A percentile compares a stretch with the other conserved stretches of the same genome.
Evolutionary conservation across 2,888 invertebrate species (phyloP).

Genomic region (Caenorhabditis afra): DNA sequence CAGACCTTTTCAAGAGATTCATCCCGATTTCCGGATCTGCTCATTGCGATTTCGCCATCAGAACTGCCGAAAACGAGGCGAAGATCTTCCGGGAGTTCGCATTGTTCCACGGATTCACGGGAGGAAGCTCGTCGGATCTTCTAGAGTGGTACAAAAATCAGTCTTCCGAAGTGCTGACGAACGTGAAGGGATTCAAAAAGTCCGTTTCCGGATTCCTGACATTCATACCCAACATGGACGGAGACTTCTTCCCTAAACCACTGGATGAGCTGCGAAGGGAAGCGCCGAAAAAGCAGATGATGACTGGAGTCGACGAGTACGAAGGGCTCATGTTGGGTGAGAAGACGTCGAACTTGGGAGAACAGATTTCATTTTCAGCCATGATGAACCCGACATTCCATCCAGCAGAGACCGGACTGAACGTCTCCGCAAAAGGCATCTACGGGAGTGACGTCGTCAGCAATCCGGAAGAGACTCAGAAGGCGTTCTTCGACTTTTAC

Average conservation of each 20-base stretch:
- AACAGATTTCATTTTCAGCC: not conserved
- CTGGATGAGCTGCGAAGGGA: slow-evolving; percentile 63
- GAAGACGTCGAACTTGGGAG: not conserved
- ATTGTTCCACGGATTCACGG: slow-evolving; percentile 43
- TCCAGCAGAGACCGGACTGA: slow-evolving; percentile 21
- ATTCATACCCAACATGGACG: slow-evolving; percentile 68
- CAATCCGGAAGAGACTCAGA: slow-evolving; percentile 33
- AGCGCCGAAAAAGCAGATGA: slow-evolving; percentile 58
- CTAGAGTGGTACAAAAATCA: slow-evolving; percentile 26
- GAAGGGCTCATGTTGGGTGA: slow-evolving; percentile 69
- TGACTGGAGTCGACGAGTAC: slow-evolving; percentile 65
- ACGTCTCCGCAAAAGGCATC: not conserved
- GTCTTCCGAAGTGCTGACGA: slow-evolving; percentile 2
- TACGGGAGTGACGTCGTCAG: slow-evolving; percentile 22
- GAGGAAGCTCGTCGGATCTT: slow-evolving; percentile 19
- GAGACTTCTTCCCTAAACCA: slow-evolving; percentile 70
- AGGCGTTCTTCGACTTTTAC: slow-evolving; percentile 31
- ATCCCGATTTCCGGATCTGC: slow-evolving; percentile 67
- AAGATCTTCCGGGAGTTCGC: slow-evolving; percentile 55
- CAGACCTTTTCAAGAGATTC: slow-evolving; percentile 16
- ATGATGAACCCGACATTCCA: slow-evolving; percentile 32
- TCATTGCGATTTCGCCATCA: slow-evolving; percentile 59
- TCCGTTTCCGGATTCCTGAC: slow-evolving; percentile 47
- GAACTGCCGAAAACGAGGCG: slow-evolving; percentile 42
- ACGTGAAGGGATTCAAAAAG: slow-evolving; percentile 35